Evolutionary conservation across 2,888 invertebrate genomes (phyloP).

Genomic region (Drosophila imparisetae): DNA sequence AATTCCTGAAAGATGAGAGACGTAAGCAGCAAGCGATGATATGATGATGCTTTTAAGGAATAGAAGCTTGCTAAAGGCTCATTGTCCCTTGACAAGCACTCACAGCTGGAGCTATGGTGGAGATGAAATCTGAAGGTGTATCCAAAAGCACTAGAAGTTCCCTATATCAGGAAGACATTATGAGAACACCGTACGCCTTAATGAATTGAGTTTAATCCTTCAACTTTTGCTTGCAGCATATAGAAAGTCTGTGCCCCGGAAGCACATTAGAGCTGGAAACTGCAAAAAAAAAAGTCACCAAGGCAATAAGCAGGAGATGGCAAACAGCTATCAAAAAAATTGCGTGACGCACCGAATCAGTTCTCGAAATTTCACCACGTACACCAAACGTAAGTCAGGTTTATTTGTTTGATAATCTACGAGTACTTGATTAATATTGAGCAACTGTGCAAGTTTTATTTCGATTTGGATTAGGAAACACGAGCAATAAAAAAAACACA

Average conservation of each 20-base stretch:
- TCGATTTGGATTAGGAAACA: not conserved
- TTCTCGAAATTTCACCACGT: not conserved
- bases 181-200: rapidly evolving
- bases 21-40: not conserved
- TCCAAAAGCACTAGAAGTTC: not conserved
- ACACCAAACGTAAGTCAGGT: not conserved
- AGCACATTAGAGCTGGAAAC: not conserved
- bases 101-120: not conserved
- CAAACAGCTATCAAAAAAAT: not conserved
- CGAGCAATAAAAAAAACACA: constrained; percentile 9
- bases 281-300: not conserved
- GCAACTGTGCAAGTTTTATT: not conserved
- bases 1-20: not conserved
- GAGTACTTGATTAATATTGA: not conserved
- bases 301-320: no score
- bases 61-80: not conserved
- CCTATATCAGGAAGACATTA: not conserved
- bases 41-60: not conserved
- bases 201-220: not conserved
- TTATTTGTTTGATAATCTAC: not conserved
- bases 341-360: not conserved
- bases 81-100: not conserved
- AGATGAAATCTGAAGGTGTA: not conserved
- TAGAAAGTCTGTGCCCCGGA: not conserved
- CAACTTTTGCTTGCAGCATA: not conserved